Evolutionary conservation across 2,113 vertebrate species (phyloP), one percentile per base, ranked within the genome.

Genomic region (Charadrius vociferus): DNA sequence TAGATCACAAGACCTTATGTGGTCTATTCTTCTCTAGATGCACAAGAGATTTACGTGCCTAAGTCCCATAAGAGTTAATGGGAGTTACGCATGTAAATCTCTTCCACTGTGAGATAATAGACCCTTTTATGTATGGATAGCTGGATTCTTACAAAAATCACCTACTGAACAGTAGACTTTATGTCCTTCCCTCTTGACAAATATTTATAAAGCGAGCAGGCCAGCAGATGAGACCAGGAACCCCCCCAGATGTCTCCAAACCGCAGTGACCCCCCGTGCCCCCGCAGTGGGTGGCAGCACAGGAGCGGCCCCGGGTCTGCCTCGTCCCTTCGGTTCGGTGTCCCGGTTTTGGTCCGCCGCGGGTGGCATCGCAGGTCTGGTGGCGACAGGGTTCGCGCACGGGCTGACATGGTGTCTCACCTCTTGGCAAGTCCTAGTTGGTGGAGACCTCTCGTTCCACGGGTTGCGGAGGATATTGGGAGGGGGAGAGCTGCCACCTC

Each of bases 81-180:
- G 92, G 88, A 97, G 95, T 97, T 96, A 96, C 56, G 73, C 88
- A 91, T 92, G 75, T 93, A 97, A 94, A 97, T 98, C 96, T 97
- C 94, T 90, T 96, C 70, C 55, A 88, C 93, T 80, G 89, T 94
- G 90, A 97, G 97, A 97, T 96, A 96, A 94, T 88, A 97, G 91
- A 92, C 41, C 80, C 91, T 96, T 97, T 90, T 95, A 93, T 96
- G 83, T 92, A 90, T 89, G 88, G 93, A 95, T 93, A 97, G 91
- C 86, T 74, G 84, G 86, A 93, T 95, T 96, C 95, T 95, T 95
- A 87, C 91, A 92, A 93, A 95, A 98, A 90, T 94, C 88, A 94
- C 94, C 96, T 94, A 93, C 95, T 62, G 73, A 96, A 95, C 93
- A 86, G 88, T 93, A 86, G 77, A 83, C 82, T 95, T 97, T 88